Evolutionary conservation across 1,140 invertebrate genomes (phyloP).

Genomic region (Drosophila subpulchrella): DNA sequence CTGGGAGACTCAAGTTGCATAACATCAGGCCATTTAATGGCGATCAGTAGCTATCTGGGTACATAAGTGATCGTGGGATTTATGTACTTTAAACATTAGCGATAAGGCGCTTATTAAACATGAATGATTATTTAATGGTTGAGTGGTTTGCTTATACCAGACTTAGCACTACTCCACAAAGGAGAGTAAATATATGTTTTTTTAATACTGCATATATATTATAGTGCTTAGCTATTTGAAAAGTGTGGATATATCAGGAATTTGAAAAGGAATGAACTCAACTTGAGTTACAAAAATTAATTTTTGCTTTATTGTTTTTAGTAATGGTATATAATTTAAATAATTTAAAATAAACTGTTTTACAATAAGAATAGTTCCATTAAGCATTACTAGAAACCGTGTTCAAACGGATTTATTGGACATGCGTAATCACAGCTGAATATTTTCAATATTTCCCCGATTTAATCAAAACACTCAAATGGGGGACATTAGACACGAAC

Average conservation of each 20-base stretch:
- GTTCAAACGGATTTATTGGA: background rate
- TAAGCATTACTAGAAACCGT: background rate
- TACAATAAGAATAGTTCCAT: background rate
- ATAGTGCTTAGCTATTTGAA: background rate
- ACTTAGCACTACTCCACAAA: slow-evolving; percentile 38
- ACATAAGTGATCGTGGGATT: slow-evolving; percentile 20
- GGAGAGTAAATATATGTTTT: slow-evolving; percentile 7
- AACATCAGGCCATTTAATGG: slow-evolving; percentile 33
- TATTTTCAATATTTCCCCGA: slow-evolving; percentile 26
- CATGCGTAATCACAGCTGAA: slow-evolving; percentile 5
- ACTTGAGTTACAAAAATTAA: no score
- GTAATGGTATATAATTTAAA: background rate
- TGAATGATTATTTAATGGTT: slow-evolving; percentile 62
- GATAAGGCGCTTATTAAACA: slow-evolving; percentile 66
- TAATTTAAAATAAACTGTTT: background rate
- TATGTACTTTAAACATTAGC: slow-evolving; percentile 60
- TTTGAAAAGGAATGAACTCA: background rate
- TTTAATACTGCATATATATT: slow-evolving; percentile 4
- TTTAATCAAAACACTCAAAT: slow-evolving; percentile 26
- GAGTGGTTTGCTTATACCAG: slow-evolving; percentile 52
- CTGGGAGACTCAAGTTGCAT: slow-evolving; percentile 32
- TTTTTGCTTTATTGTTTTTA: no score
- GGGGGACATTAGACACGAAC: slow-evolving; percentile 19
- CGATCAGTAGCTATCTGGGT: slow-evolving; percentile 19
- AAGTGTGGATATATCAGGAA: background rate